A percentile compares a stretch with the other conserved stretches of the same genome.
Evolutionary conservation across 2,797 vertebrate genomes (phyloP).

Genomic region (Euthynnus affinis): DNA sequence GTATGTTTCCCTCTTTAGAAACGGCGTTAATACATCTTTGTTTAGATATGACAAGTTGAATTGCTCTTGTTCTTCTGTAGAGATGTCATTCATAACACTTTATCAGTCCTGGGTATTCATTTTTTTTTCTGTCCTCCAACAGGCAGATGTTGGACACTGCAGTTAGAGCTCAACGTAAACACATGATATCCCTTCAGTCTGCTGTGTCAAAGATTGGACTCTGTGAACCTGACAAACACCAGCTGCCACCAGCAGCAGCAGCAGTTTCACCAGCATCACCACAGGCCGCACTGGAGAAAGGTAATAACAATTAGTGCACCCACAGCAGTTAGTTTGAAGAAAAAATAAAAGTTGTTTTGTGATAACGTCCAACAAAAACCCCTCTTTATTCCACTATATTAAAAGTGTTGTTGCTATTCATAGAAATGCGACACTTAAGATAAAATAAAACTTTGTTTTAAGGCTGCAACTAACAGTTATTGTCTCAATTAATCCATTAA

Average conservation of each 20-base stretch:
- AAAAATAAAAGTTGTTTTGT: too few species aligned
- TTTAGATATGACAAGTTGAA: not conserved
- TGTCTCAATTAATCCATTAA: too few species aligned
- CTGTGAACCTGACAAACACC: constrained; percentile 5
- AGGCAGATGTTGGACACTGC: constrained; percentile 83
- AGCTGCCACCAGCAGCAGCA: not conserved
- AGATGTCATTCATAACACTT: not conserved
- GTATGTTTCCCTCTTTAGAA: not conserved
- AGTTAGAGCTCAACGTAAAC: constrained; percentile 82
- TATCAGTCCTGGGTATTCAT: not conserved
- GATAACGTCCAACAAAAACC: too few species aligned
- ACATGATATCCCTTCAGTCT: constrained; percentile 76
- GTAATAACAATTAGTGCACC: constrained; percentile 57
- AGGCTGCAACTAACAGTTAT: too few species aligned
- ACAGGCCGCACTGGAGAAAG: constrained; percentile 77
- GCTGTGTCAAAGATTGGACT: constrained; percentile 63
- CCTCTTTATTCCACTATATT: not conserved
- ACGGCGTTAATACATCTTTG: not conserved
- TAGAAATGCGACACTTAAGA: not conserved
- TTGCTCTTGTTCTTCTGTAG: not conserved
- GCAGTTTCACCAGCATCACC: constrained; percentile 21
- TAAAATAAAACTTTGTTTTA: too few species aligned
- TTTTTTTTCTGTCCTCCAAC: not conserved
- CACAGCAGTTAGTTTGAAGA: too few species aligned
- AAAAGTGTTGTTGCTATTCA: not conserved